phyloP scores from a whole-genome alignment of 2,888 invertebrate genomes.

The Scaptomyza cyrtandrae region DNA sequence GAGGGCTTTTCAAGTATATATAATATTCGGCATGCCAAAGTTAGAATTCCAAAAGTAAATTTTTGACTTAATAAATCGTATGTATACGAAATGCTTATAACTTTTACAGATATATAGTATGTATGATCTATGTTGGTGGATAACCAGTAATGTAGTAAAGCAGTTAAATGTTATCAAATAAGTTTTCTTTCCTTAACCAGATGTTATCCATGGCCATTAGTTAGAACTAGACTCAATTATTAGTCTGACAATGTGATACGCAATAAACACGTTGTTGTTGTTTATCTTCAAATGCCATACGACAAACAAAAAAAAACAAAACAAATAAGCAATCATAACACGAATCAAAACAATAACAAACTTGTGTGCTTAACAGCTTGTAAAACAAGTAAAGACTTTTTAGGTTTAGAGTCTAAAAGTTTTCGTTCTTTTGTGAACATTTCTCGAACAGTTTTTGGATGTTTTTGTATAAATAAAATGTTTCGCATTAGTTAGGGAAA shows the following conservation, averaged over 20 bases:
- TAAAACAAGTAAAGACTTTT: background rate
- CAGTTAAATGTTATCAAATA: background rate
- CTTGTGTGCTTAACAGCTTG: background rate
- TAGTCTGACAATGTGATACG: background rate
- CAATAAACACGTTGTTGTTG: slow-evolving; percentile 1
- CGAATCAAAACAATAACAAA: background rate
- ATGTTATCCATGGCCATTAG: background rate
- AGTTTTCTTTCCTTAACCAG: background rate
- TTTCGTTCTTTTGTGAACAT: too few relatives aligned
- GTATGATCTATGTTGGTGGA: background rate
- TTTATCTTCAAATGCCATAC: background rate
- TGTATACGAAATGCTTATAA: background rate
- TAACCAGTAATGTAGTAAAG: too few relatives aligned
- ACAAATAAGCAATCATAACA: background rate
- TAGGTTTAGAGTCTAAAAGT: background rate
- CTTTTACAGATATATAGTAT: background rate
- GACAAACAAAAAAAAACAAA: slow-evolving; percentile 1
- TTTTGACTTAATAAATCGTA: too few relatives aligned
- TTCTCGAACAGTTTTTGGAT: too few relatives aligned
- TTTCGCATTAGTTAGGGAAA: too few relatives aligned
- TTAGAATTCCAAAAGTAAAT: too few relatives aligned
- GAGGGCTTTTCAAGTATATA: too few relatives aligned
- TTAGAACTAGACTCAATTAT: background rate
- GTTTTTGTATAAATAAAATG: too few relatives aligned
- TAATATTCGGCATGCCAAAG: too few relatives aligned